Base-by-base conservation (phyloP, 2,113 vertebrate species). In the Oryzias curvinotus region DNA sequence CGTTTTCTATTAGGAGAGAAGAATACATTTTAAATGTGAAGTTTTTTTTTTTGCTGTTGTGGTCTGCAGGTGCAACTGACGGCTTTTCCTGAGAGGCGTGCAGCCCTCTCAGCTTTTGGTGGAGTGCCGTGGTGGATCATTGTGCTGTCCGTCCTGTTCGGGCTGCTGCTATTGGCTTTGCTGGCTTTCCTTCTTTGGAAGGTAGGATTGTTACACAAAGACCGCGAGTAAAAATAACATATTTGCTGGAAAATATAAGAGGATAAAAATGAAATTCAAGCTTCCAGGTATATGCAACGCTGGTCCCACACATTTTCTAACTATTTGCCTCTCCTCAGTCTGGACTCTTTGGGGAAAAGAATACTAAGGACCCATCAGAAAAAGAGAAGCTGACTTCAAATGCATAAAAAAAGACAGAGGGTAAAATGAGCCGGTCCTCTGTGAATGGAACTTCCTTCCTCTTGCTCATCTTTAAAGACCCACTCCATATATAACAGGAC, bases 311-410 rank as follows among this genome's bases (percentile, higher is more conserved):
- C 86, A 83, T 59, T 80, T 91, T 92, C 93, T 97, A 92, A 94
- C 93, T 87, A 90, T 91, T 92, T 95, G 74, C 79, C 82, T 96
- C 65, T 90, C 69, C 78, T 85, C 82, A 99, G 97, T 98, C 96
- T 92, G 96, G 97, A 87, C 95, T 98, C 94, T 98, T 98, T 95
- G 94, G 91, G 91, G 95, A 95, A 94, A 93, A 90, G 93, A 93
- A 94, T 91, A 96, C 97, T 95, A 92, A 92, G 88, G 93, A 96
- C 88, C 91, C 93, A 0, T 93, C 95, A 92, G 95, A 98, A 92
- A 98, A 97, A 97, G 95, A 97, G 92, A 96, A 89, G 90, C 95
- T 98, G 93, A 96, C 96, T 87, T 86, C 96, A 91, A 94, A 97
- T 91, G 95, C 95, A 71, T 98, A 97, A 92, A 93, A 92, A 69